phyloP scores from a whole-genome alignment of 2,113 vertebrate genomes.

The Struthidea cinerea region DNA sequence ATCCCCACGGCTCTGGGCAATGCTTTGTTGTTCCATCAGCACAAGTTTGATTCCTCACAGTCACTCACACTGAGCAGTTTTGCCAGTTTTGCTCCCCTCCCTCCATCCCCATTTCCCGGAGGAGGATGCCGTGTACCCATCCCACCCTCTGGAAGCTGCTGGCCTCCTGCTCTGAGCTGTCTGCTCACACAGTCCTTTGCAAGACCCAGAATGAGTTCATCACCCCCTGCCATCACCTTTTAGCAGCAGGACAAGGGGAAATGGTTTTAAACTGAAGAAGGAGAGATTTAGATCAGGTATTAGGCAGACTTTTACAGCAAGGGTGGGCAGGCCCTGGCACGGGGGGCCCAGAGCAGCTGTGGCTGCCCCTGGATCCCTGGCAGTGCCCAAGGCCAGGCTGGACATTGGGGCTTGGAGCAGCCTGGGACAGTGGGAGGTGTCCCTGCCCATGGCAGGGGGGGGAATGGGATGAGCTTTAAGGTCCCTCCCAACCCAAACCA shows the following conservation, averaged over 20 bases:
- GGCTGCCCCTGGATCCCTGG: neutral
- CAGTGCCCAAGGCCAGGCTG: neutral
- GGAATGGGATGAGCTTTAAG: rapidly evolving
- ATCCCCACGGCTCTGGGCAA: neutral
- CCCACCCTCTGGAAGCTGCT: neutral
- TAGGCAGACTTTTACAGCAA: neutral
- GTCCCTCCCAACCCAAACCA: neutral
- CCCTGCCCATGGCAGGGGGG: neutral
- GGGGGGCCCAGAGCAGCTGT: neutral
- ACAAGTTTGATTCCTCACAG: rapidly evolving
- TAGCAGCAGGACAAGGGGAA: neutral
- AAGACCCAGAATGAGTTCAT: rapidly evolving
- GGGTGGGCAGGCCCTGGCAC: neutral
- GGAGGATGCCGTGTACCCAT: neutral
- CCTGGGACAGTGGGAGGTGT: neutral
- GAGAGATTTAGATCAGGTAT: no score
- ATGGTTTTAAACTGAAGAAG: neutral
- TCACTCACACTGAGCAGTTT: neutral
- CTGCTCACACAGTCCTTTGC: rapidly evolving
- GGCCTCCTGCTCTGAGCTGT: neutral
- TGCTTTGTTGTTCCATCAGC: neutral
- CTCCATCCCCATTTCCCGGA: rapidly evolving
- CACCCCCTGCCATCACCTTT: neutral
- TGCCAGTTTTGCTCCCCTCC: no score
- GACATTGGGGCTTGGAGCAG: neutral